phyloP scores from a whole-genome alignment of 2,113 vertebrate species.

The Tetrax tetrax region DNA sequence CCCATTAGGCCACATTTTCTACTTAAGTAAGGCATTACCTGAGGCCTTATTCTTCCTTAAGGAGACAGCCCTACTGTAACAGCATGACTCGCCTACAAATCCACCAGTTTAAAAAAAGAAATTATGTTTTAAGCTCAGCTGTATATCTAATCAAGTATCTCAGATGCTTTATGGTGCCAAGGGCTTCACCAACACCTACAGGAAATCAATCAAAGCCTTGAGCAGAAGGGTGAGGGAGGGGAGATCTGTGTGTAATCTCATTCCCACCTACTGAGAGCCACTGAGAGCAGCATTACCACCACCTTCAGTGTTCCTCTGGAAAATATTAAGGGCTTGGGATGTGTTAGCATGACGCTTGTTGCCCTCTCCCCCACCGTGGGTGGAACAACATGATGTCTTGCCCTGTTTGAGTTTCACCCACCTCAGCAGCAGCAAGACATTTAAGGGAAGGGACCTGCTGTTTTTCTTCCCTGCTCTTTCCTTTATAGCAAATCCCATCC shows the following conservation, averaged over 20 bases:
- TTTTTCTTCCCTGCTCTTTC: background rate
- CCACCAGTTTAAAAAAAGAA: background rate
- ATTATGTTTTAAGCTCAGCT: background rate
- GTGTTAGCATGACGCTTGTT: accelerated
- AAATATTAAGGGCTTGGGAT: background rate
- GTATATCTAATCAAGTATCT: background rate
- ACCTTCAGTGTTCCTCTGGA: background rate
- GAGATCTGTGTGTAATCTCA: background rate
- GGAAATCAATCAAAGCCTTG: conserved; percentile 40
- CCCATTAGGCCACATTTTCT: background rate
- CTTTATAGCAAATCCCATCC: background rate
- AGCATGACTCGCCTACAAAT: background rate
- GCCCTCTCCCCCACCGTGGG: background rate
- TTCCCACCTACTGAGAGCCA: background rate
- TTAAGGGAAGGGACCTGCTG: background rate
- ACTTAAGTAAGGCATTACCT: background rate
- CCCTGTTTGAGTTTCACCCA: background rate
- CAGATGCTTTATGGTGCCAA: background rate
- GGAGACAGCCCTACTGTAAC: background rate
- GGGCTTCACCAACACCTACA: conserved; percentile 49
- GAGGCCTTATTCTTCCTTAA: background rate
- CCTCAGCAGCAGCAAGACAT: background rate
- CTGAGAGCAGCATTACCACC: background rate
- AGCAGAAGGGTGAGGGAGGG: conserved; percentile 36
- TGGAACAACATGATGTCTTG: background rate